Evolutionary conservation across 1,140 invertebrate genomes (phyloP).

Genomic region (Drosophila nasuta): DNA sequence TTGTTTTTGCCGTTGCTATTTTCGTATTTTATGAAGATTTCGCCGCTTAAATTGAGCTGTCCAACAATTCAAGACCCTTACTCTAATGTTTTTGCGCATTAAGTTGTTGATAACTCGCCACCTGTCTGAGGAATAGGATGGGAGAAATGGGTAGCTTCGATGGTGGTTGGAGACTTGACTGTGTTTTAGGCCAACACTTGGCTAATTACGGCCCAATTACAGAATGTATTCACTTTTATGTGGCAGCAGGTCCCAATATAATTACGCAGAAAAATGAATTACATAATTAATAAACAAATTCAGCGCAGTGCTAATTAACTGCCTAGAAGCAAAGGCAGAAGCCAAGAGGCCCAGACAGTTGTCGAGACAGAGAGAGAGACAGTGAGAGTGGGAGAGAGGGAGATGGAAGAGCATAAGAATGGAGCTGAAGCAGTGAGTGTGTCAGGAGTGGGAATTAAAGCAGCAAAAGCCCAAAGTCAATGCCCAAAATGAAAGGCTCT

Average conservation of each 20-base stretch:
- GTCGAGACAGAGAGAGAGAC: not conserved
- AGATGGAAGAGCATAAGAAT: slow-evolving; percentile 3
- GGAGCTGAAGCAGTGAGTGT: not conserved
- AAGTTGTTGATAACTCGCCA: slow-evolving; percentile 32
- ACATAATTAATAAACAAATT: slow-evolving; percentile 62
- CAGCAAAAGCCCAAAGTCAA: slow-evolving; percentile 46
- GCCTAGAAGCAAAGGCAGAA: slow-evolving; percentile 12
- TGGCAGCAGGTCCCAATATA: slow-evolving; percentile 54
- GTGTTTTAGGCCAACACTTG: slow-evolving; percentile 39
- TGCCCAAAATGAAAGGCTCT: slow-evolving; percentile 45
- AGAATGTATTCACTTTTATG: slow-evolving; percentile 45
- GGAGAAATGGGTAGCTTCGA: not conserved
- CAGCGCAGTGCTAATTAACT: slow-evolving; percentile 57
- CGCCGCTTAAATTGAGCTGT: not conserved
- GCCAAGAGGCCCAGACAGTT: not conserved
- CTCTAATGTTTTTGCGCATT: slow-evolving; percentile 39
- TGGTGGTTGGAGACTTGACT: not conserved
- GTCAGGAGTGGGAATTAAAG: slow-evolving; percentile 37
- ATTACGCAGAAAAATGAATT: slow-evolving; percentile 60
- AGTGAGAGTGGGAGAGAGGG: not conserved
- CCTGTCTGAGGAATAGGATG: slow-evolving; percentile 18
- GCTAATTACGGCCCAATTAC: slow-evolving; percentile 55
- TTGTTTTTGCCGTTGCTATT: not conserved
- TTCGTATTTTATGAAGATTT: not conserved
- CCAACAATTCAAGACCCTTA: not conserved